Percentiles rank a stretch among this genome's conserved stretches.
These are phyloP conservation scores for Athene cunicularia DNA, from an alignment of 2,113 vertebrate genomes.

Conservation along the genomic window DNA sequence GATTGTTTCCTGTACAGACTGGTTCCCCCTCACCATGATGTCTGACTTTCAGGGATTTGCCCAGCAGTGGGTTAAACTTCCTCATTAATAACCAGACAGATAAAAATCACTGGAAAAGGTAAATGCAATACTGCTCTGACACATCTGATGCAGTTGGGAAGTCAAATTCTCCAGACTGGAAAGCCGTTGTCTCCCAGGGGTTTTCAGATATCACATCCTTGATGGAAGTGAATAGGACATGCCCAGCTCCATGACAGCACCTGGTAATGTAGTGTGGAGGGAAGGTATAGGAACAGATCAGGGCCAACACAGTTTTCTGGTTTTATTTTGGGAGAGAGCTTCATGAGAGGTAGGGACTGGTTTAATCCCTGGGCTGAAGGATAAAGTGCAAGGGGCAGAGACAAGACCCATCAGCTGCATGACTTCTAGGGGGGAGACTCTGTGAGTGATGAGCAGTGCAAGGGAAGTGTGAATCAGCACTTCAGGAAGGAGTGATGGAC, in stretches of 20 bases:
- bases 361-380: neutral
- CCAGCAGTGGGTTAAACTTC: slow-evolving; percentile 41
- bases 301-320: neutral
- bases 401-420: neutral
- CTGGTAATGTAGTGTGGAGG: neutral
- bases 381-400: neutral
- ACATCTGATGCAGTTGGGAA: slow-evolving; percentile 39
- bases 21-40: neutral
- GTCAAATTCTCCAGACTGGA: slow-evolving; percentile 25
- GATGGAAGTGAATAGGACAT: slow-evolving; percentile 9
- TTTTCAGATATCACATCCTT: slow-evolving; percentile 12
- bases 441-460: neutral
- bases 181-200: slow-evolving; percentile 5
- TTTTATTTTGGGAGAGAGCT: slow-evolving; percentile 10
- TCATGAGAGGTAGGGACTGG: neutral
- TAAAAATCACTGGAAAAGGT: slow-evolving; percentile 54
- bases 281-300: neutral
- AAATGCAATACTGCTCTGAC: slow-evolving; percentile 55
- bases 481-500: neutral
- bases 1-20: neutral
- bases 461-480: neutral
- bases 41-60: neutral
- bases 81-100: slow-evolving; percentile 30
- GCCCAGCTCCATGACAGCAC: neutral
- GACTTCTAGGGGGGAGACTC: neutral